These are phyloP conservation scores for Cynocephalus volans DNA, from an alignment of 2,113 vertebrate species.

Conservation along the genomic window DNA sequence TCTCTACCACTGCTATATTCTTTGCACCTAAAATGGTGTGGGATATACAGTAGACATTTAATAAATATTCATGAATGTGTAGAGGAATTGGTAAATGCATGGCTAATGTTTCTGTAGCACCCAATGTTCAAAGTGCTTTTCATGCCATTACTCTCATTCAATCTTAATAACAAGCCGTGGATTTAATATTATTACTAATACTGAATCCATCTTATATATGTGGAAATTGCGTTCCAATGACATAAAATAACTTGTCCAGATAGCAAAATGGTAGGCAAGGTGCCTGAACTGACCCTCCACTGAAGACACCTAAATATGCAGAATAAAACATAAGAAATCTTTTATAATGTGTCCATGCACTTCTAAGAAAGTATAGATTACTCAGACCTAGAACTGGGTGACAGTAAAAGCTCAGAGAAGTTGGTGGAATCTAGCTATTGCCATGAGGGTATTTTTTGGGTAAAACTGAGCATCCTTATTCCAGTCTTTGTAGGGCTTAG, in stretches of 20 bases:
- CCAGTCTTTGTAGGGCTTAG: not conserved
- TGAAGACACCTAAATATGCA: not conserved
- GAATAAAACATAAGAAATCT: not conserved
- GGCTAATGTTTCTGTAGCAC: not conserved
- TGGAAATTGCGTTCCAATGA: not conserved
- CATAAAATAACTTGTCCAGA: not conserved
- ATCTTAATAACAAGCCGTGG: constrained; percentile 5
- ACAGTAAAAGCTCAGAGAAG: not conserved
- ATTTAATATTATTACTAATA: not conserved
- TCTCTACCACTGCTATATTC: not conserved
- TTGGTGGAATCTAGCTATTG: not conserved
- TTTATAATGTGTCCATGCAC: not conserved
- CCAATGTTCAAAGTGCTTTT: constrained; percentile 37
- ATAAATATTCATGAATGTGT: not conserved
- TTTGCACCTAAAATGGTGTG: not conserved
- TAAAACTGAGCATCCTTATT: not conserved
- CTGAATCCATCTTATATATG: not conserved
- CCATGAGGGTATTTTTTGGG: not conserved
- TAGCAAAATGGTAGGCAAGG: not conserved
- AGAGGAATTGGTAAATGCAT: not conserved
- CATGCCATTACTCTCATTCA: not conserved
- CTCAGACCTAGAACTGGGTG: not conserved
- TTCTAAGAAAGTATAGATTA: constrained; percentile 20
- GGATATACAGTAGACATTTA: not conserved
- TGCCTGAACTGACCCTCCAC: not conserved